Percentiles rank a stretch among this genome's conserved stretches.
These are phyloP conservation scores for Setophaga coronata DNA, from an alignment of 2,113 vertebrate species.

Conservation along the genomic window DNA sequence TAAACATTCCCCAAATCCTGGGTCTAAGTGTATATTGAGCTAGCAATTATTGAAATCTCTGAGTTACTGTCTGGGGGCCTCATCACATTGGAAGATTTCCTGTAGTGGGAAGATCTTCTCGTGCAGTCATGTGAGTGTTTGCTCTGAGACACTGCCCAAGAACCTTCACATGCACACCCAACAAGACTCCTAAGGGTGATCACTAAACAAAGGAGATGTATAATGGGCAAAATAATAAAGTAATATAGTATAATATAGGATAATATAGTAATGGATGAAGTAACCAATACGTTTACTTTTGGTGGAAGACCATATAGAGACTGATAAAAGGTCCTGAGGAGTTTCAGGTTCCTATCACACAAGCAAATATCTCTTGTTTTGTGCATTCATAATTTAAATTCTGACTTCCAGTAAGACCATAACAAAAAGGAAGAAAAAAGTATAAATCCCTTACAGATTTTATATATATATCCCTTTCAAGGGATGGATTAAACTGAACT, in stretches of 20 bases:
- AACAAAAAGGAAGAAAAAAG: not conserved
- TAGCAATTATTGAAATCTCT: not conserved
- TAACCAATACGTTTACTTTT: not conserved
- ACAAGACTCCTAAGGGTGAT: not conserved
- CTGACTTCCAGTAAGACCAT: not conserved
- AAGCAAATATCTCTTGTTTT: not conserved
- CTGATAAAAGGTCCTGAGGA: not conserved
- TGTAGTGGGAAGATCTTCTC: not conserved
- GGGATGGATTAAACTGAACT: not conserved
- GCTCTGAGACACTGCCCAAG: not conserved
- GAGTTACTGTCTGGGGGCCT: not conserved
- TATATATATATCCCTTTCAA: no score
- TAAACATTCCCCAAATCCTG: not conserved
- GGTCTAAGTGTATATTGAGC: not conserved
- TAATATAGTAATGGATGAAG: not conserved
- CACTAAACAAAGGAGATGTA: not conserved
- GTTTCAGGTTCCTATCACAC: not conserved
- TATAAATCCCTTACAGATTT: not conserved
- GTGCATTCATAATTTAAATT: constrained; percentile 29
- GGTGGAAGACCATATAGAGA: not conserved
- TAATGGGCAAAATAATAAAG: not conserved
- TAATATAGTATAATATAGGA: no score
- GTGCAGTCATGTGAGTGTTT: not conserved
- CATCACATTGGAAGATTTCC: not conserved
- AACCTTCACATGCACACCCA: not conserved